These are phyloP conservation scores for Eciton burchellii DNA, from an alignment of 1,140 invertebrate genomes.

Conservation along the genomic window DNA sequence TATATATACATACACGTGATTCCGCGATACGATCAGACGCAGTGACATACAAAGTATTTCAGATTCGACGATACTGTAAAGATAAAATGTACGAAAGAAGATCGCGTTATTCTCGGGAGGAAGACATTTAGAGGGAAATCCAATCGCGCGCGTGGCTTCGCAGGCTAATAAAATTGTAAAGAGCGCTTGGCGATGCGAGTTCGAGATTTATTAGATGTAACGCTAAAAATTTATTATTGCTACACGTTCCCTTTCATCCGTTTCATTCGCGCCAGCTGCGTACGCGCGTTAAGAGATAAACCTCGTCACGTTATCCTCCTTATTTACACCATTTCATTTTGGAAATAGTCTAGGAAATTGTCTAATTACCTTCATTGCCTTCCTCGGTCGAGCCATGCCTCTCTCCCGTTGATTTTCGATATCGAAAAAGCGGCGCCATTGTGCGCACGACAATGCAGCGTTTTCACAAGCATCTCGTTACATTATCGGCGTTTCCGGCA, in stretches of 20 bases:
- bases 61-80: conserved; percentile 23
- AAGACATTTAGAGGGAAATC: neutral
- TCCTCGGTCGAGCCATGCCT: neutral
- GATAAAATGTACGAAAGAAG: neutral
- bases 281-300: neutral
- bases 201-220: neutral
- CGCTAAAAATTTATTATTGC: neutral
- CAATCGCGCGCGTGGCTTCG: neutral
- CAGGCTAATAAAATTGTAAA: neutral
- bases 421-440: conserved; percentile 26
- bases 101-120: neutral
- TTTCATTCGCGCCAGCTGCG: neutral
- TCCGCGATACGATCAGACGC: conserved; percentile 24
- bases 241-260: neutral
- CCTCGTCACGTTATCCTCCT: neutral
- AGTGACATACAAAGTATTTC: conserved; percentile 18
- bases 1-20: no score
- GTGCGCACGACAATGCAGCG: conserved; percentile 24
- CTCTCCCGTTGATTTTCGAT: conserved; percentile 6
- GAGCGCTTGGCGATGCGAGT: neutral
- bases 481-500: conserved; percentile 24
- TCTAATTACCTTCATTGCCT: conserved; percentile 6
- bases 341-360: neutral
- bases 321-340: neutral
- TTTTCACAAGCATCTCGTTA: conserved; percentile 31